Conservation (phyloP, 2,113 vertebrate genomes). For the Grantiella picta region DNA sequence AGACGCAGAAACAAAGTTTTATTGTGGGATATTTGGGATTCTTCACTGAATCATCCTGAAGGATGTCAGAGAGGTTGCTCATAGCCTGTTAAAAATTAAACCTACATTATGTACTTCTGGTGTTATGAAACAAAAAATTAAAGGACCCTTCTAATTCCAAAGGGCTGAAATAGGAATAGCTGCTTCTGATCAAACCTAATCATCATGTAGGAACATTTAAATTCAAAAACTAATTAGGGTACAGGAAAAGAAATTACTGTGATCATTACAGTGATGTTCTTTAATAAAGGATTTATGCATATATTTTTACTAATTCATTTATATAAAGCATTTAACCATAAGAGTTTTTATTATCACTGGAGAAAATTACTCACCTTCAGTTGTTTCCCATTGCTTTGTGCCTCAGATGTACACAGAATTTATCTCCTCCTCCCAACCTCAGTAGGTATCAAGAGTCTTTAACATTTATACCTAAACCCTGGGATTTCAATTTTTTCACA, state of each 20-base stretch:
- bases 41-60: background rate
- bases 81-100: background rate
- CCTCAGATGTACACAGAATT: background rate
- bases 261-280: conserved; percentile 16
- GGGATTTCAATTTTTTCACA: background rate
- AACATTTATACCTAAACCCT: background rate
- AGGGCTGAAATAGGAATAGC: background rate
- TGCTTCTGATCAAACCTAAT: conserved; percentile 10
- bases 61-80: background rate
- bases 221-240: background rate
- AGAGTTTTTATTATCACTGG: background rate
- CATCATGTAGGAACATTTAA: conserved; percentile 24
- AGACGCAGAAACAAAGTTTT: background rate
- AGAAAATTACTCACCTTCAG: background rate
- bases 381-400: background rate
- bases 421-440: background rate
- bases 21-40: too few species aligned
- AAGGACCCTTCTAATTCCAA: background rate
- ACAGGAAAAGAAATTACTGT: background rate
- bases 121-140: background rate
- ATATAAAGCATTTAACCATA: background rate
- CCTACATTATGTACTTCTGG: background rate
- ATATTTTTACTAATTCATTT: conserved; percentile 40
- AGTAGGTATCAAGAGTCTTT: background rate
- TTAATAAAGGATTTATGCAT: background rate